Percentiles rank a stretch among this genome's conserved stretches.
Evolutionary conservation across 2,113 vertebrate genomes (phyloP).

Genomic region (Sebastes schlegelii): DNA sequence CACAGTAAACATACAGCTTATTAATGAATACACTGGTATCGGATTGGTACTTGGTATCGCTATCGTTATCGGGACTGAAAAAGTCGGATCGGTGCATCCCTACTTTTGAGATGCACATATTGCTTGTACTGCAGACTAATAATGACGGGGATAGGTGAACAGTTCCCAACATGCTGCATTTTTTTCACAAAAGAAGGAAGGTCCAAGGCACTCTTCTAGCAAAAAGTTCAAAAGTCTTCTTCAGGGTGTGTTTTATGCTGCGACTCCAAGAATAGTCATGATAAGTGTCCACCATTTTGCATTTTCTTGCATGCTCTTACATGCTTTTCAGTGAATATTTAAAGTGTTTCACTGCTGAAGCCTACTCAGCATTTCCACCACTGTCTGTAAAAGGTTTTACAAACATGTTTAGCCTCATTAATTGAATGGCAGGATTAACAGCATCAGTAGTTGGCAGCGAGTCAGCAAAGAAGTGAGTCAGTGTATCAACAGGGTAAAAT

Average conservation of each 20-base stretch:
- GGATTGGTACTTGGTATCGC: no score
- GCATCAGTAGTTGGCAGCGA: background rate
- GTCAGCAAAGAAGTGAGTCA: slow-evolving; percentile 3
- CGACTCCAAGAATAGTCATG: background rate
- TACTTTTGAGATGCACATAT: background rate
- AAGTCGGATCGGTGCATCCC: no score
- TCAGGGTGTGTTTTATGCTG: no score
- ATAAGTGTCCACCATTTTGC: background rate
- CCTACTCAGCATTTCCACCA: background rate
- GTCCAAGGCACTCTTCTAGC: no score
- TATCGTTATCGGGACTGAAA: no score
- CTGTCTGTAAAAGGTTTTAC: background rate
- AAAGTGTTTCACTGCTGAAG: background rate
- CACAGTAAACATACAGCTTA: no score
- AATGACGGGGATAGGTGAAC: background rate
- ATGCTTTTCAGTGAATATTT: background rate
- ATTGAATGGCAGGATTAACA: slow-evolving; percentile 10
- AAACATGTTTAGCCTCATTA: background rate
- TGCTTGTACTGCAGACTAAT: background rate
- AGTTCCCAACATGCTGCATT: background rate
- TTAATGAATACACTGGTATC: no score
- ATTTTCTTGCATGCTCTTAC: background rate
- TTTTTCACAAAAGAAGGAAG: background rate
- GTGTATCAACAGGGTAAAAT: slow-evolving; percentile 35
- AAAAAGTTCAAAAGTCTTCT: no score